Evolutionary conservation across 2,797 vertebrate genomes (phyloP), one percentile per base, ranked within the genome.

Genomic region (Karalla daura): DNA sequence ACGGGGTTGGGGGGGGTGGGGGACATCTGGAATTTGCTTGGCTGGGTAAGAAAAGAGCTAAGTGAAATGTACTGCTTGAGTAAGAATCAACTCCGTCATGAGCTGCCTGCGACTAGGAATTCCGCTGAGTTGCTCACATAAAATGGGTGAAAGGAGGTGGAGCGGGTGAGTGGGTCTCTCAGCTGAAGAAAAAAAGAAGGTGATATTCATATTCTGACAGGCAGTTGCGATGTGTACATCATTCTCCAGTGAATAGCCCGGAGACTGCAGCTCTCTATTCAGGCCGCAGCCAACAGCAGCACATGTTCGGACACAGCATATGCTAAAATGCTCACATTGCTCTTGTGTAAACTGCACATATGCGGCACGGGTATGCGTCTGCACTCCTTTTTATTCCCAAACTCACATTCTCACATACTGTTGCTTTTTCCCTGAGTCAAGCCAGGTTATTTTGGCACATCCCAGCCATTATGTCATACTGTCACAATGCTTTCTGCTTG

Each of bases 391-490:
- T 74, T 47, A 76, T 73, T 44, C 39, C 41, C 39, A 59, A 58
- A 55, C 63, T 62, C 35, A 35, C 63, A 61, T 68, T 68, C 76
- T 70, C 72, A 73, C 65, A 64, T 60, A 45, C 41, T 66, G 51
- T 73, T 83, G 33, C 65, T 80, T 67, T 83, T 83, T 69, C 73
- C 62, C 49, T 62, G 15, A 53, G 62, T 63, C 59, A 64, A 28
- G 47, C 76, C 79, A 80, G 70, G 59, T 67, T 73, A 47, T 81
- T 68, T 66, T 75, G 69, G 58, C 59, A 0, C 33, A 39, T 50
- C 35, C 24, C 36, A 14, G 53, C 39, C 54, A 50, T 83, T 78
- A 86, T 80, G 73, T 84, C 70, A 87, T 64, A 44, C 39, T 45
- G 39, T 51, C 24, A 62, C 47, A 55, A 4, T 3, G 32, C 56